Evolutionary conservation across 2,888 invertebrate genomes (phyloP).

Genomic region (Neuroscelio doddi): DNA sequence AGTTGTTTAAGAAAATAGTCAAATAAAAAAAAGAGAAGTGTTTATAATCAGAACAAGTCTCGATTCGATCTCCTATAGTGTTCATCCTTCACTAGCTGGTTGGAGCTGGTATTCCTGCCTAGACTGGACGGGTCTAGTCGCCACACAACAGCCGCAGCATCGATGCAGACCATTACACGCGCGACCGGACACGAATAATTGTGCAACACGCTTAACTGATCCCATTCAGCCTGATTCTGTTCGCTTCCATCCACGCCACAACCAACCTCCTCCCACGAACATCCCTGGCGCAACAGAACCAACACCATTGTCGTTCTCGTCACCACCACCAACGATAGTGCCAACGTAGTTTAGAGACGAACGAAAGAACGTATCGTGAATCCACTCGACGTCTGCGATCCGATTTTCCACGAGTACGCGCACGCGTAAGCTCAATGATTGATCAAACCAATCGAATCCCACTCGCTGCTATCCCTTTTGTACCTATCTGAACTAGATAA

Average conservation of each 20-base stretch:
- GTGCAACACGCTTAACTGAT: conserved; percentile 79
- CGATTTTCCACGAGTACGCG: conserved; percentile 30
- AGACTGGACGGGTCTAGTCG: conserved; percentile 48
- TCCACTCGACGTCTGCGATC: conserved; percentile 35
- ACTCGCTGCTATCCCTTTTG: conserved; percentile 26
- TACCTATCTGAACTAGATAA: conserved; percentile 50
- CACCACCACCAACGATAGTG: conserved; percentile 15
- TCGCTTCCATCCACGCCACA: conserved; percentile 61
- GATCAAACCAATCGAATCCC: conserved; percentile 54
- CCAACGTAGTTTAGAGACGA: conserved; percentile 13
- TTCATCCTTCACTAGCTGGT: conserved; percentile 19
- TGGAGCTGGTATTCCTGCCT: conserved; percentile 20
- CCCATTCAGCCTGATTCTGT: conserved; percentile 74
- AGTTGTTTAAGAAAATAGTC: too few species aligned
- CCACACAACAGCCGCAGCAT: conserved; percentile 69
- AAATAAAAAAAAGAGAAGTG: conserved; percentile 15
- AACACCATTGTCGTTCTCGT: conserved; percentile 17
- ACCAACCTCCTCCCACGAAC: conserved; percentile 41
- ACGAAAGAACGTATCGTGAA: conserved; percentile 32
- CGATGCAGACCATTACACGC: conserved; percentile 78
- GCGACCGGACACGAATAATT: conserved; percentile 78
- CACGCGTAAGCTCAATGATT: conserved; percentile 54
- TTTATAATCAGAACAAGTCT: conserved; percentile 33
- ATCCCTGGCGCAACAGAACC: conserved; percentile 28
- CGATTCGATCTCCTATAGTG: conserved; percentile 29